Evolutionary conservation across 2,888 invertebrate genomes (phyloP).

Genomic region (Steinernema hermaphroditum): DNA sequence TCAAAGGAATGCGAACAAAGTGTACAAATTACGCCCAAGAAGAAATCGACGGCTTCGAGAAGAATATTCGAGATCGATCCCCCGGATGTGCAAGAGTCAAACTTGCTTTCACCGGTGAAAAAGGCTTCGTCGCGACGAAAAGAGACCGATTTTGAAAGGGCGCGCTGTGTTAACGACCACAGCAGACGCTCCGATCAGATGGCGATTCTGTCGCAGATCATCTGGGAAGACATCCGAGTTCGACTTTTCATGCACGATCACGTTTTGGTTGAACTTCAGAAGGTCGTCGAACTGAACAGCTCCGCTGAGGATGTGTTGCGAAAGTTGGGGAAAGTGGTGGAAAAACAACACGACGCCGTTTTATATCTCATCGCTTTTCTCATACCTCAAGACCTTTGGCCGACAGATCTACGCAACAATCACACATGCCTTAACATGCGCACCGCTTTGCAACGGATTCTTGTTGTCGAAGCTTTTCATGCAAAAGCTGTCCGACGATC

Average conservation of each 20-base stretch:
- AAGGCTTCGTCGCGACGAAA: background rate
- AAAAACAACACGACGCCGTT: background rate
- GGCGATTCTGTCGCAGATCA: background rate
- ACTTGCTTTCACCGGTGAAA: background rate
- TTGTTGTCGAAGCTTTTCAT: background rate
- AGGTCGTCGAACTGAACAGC: background rate
- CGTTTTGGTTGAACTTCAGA: background rate
- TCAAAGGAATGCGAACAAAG: background rate
- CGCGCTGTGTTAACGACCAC: background rate
- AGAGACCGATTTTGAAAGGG: slow-evolving; percentile 1
- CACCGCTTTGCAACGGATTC: slow-evolving; percentile 3
- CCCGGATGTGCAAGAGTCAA: background rate
- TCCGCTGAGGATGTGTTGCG: background rate
- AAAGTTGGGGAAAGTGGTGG: background rate
- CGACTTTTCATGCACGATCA: slow-evolving; percentile 11
- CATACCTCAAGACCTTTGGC: background rate
- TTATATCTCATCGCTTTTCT: slow-evolving; percentile 11
- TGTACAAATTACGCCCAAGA: background rate
- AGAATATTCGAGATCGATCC: slow-evolving; percentile 3
- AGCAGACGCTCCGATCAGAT: background rate
- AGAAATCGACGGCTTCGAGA: background rate
- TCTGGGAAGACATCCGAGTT: background rate
- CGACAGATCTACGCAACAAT: background rate
- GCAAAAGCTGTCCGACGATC: slow-evolving; percentile 8
- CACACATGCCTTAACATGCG: background rate